A percentile compares a stretch with the other conserved stretches of the same genome.
Evolutionary conservation across 2,888 invertebrate genomes (phyloP).

Genomic region (Drosophila niveifrons): DNA sequence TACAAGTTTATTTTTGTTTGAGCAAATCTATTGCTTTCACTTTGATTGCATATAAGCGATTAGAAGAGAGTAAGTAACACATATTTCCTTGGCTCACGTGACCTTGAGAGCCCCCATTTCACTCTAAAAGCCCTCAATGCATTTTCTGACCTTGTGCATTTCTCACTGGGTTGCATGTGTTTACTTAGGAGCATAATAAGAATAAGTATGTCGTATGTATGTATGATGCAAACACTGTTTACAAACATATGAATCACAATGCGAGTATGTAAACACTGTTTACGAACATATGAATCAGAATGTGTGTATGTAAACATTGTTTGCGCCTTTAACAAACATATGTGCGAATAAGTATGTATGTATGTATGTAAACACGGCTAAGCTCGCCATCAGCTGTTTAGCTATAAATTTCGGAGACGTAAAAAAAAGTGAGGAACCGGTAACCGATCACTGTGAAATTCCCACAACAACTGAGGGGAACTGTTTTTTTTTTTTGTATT

Average conservation of each 20-base stretch:
- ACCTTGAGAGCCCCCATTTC: constrained; percentile 30
- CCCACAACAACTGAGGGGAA: constrained; percentile 49
- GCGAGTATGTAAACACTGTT: constrained; percentile 1
- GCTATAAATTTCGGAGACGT: constrained; percentile 39
- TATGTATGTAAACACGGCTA: constrained; percentile 4
- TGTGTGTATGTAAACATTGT: background rate
- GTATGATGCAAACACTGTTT: background rate
- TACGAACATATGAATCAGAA: background rate
- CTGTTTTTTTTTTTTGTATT: background rate
- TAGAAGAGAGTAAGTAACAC: constrained; percentile 24
- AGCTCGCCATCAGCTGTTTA: constrained; percentile 44
- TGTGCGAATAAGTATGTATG: background rate
- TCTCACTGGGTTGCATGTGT: constrained; percentile 14
- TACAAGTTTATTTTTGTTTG: constrained; percentile 44
- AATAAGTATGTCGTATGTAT: background rate
- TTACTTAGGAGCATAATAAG: background rate
- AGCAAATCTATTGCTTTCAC: constrained; percentile 60
- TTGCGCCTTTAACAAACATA: background rate
- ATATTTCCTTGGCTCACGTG: constrained; percentile 25
- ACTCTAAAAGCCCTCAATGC: constrained; percentile 15
- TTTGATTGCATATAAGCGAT: constrained; percentile 40
- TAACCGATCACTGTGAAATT: constrained; percentile 60
- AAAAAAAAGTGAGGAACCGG: constrained; percentile 18
- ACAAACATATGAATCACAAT: background rate
- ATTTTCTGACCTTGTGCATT: constrained; percentile 63